Conservation (phyloP, 2,797 vertebrate genomes). For the Labroides dimidiatus region DNA sequence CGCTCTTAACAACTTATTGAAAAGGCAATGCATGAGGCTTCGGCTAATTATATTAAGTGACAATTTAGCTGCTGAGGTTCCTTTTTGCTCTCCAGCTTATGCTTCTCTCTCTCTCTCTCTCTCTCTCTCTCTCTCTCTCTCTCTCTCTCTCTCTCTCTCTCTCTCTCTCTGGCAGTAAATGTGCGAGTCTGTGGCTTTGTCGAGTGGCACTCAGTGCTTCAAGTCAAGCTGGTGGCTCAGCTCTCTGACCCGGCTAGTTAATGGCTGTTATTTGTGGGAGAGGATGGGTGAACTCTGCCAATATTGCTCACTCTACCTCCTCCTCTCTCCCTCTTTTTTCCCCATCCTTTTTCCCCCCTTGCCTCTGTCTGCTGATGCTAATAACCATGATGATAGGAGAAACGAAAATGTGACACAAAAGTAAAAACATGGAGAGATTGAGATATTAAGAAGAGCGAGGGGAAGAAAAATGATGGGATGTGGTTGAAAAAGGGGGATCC, state of each 20-base stretch:
- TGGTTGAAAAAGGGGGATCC: constrained; percentile 41
- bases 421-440: constrained; percentile 45
- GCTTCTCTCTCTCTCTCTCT: constrained; percentile 23
- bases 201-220: constrained; percentile 95
- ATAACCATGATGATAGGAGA: constrained; percentile 55
- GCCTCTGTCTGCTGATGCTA: constrained; percentile 66
- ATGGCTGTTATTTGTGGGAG: constrained; percentile 97
- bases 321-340: constrained; percentile 14
- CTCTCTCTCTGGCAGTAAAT: constrained; percentile 81
- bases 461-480: constrained; percentile 49
- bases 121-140: constrained; percentile 25
- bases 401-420: constrained; percentile 34
- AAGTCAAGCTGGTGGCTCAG: constrained; percentile 94
- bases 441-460: constrained; percentile 49
- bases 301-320: constrained; percentile 59
- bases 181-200: constrained; percentile 94
- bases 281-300: constrained; percentile 68
- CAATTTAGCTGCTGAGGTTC: constrained; percentile 85
- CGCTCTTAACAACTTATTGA: constrained; percentile 74
- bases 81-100: constrained; percentile 82
- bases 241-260: constrained; percentile 94
- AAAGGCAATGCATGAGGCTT: constrained; percentile 78
- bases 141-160: constrained; percentile 1
- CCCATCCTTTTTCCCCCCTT: constrained; percentile 7
- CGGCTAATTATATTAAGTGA: constrained; percentile 82